A percentile compares a stretch with the other conserved stretches of the same genome.
Conservation (phyloP, 2,888 invertebrate genomes). For the Nebria salina region DNA sequence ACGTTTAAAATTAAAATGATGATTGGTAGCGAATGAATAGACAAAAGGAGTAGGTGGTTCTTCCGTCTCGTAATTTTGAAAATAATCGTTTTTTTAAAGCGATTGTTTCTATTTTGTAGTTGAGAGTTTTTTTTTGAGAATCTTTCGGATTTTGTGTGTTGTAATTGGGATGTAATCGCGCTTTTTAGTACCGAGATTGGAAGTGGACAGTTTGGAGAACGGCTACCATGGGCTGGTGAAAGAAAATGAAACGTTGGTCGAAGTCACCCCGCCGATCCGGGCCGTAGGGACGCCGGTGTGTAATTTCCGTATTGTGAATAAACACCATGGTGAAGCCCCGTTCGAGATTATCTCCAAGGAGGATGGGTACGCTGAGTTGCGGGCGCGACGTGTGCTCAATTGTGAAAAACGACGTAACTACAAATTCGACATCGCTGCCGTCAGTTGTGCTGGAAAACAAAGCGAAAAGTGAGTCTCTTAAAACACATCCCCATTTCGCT, state of each 20-base stretch:
- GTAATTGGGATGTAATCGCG: not conserved
- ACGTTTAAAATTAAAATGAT: not conserved
- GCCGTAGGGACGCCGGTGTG: constrained; percentile 81
- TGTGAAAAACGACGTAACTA: constrained; percentile 94
- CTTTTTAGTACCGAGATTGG: constrained; percentile 75
- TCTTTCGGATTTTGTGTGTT: not conserved
- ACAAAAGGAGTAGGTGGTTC: no score
- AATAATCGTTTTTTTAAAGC: no score
- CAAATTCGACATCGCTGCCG: constrained; percentile 94
- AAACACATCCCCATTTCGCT: not conserved
- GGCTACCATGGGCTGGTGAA: constrained; percentile 93
- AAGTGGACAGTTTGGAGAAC: constrained; percentile 82
- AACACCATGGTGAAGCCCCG: constrained; percentile 94
- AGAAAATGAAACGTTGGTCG: constrained; percentile 91
- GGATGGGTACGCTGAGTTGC: constrained; percentile 82
- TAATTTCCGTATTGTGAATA: constrained; percentile 89
- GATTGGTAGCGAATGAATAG: not conserved
- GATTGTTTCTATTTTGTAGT: not conserved
- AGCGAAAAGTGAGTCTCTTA: constrained; percentile 60
- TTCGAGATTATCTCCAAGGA: constrained; percentile 67
- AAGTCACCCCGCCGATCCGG: constrained; percentile 90
- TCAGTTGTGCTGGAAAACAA: constrained; percentile 88
- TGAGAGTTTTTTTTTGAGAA: not conserved
- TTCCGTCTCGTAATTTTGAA: no score
- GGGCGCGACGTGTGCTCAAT: constrained; percentile 85